Base-by-base conservation (phyloP, 1,140 invertebrate species). In the Diprion similis region DNA sequence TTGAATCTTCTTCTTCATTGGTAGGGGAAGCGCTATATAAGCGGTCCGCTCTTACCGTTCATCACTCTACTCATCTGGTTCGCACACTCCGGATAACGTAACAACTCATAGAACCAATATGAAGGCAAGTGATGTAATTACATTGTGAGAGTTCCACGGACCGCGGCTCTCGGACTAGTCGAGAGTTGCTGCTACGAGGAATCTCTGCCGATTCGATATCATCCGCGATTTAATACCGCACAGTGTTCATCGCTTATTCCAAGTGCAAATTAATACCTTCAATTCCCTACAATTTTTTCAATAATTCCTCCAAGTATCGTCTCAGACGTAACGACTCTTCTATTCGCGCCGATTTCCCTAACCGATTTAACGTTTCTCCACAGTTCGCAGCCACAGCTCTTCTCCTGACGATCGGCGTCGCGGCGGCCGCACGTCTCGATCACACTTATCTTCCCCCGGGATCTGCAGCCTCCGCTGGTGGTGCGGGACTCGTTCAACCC, bases 391-490 rank as follows among this genome's bases (percentile, higher is more conserved):
- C 37, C 10, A 68, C 37, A 15, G 18, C 37, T 18, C n/a, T 59
- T 4, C n/a, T 59, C 11, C 11, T 68, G 4, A 45, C 37, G 13
- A 67, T 83, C 66, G 81, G 80, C 10, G 73, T 83, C 69, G 76
- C 82, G 70, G 76, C 81, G 51, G 78, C 81, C 68, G 87, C 84
- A 13, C 84, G 82, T 48, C 76, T 89, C 59, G 86, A 89, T 70
- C 88, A 87, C 75, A 88, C 84, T 75, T 89, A 89, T 72, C 77
- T 89, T 51, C 87, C 87, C 1, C 87, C 87, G 59, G 13, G 76
- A 46, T 77, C 77, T 59, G 78, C 77, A 19, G 18, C 18, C 15
- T 48, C 48, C 66, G 66, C 66, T 7, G 66, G 66, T 15, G 66
- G 66, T 13, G 66, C 66, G 0, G 66, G 15, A 11, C 15, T 68